A percentile compares a stretch with the other conserved stretches of the same genome.
These are phyloP conservation scores for Pogonognathellus flavescens DNA, from an alignment of 1,140 invertebrate genomes.

Conservation along the genomic window DNA sequence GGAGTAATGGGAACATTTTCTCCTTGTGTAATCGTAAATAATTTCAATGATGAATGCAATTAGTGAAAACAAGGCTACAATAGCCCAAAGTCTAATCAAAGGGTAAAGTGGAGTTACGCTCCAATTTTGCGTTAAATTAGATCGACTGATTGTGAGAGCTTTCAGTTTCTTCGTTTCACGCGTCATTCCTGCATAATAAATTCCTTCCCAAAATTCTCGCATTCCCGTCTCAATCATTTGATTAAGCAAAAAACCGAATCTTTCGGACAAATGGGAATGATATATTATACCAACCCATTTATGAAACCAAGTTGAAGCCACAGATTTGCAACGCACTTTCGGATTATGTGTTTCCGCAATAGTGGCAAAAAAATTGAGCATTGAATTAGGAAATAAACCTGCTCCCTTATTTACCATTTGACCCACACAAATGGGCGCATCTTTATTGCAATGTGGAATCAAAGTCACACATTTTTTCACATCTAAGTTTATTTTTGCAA, in stretches of 20 bases:
- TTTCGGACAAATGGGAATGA: neutral
- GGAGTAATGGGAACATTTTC: no score
- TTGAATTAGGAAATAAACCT: neutral
- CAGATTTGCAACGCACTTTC: neutral
- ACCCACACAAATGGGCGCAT: neutral
- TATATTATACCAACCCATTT: neutral
- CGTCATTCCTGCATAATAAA: neutral
- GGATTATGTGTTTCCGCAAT: neutral
- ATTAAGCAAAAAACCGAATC: neutral
- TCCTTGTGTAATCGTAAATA: no score
- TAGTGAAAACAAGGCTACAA: no score
- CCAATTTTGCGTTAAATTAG: no score
- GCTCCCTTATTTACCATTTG: neutral
- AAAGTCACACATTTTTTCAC: neutral
- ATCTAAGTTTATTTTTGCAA: neutral
- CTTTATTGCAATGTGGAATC: neutral
- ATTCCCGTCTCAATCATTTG: neutral
- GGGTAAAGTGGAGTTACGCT: no score
- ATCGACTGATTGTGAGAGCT: no score
- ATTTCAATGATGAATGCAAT: no score
- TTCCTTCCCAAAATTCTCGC: neutral
- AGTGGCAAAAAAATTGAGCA: neutral
- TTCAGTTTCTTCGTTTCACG: no score
- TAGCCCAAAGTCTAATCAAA: no score
- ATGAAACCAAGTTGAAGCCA: neutral